Base-by-base conservation (phyloP, 2,113 vertebrate genomes). In the Laterallus jamaicensis region DNA sequence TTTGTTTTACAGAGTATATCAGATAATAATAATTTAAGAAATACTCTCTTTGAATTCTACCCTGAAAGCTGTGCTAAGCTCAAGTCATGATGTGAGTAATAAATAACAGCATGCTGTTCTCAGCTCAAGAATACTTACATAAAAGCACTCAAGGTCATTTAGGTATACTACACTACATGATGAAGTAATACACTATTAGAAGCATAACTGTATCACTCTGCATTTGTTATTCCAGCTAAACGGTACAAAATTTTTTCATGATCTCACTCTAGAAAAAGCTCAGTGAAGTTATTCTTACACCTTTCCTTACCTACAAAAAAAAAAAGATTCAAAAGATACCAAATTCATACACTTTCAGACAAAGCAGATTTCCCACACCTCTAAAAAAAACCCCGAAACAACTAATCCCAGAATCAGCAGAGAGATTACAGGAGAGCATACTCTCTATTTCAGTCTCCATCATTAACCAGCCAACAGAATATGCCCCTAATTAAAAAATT, bases 11-110 rank as follows among this genome's bases (percentile, higher is more conserved):
- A 1, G 81, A 86, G 56, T 32, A 28, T 91, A 85, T 35, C 47
- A 50, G 42, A 82, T n/a, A n/a, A n/a, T n/a, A n/a, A n/a, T n/a
- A n/a, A n/a, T n/a, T n/a, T n/a, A n/a, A n/a, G n/a, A n/a, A n/a
- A n/a, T n/a, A n/a, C n/a, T n/a, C n/a, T n/a, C n/a, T 70, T 37
- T 32, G 42, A 71, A 66, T 69, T 88, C 47, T n/a, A 67, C 63
- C 56, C 88, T 81, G 71, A 86, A 89, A 96, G 83, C 52, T 66
- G 66, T 54, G 69, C 75, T 58, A 26, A 90, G 31, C 82, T 88
- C 60, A 83, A 87, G 75, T 55, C 47, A 16, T 2, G 18, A 35
- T 68, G 20, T 22, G 74, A 83, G 50, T 13, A 76, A 78, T 68
- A 77, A 91, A 68, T 25, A 29, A 67, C 3, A 7, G 28, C 66